These are phyloP conservation scores for Ptiloglossa arizonensis DNA, from an alignment of 1,140 invertebrate genomes.

Conservation along the genomic window DNA sequence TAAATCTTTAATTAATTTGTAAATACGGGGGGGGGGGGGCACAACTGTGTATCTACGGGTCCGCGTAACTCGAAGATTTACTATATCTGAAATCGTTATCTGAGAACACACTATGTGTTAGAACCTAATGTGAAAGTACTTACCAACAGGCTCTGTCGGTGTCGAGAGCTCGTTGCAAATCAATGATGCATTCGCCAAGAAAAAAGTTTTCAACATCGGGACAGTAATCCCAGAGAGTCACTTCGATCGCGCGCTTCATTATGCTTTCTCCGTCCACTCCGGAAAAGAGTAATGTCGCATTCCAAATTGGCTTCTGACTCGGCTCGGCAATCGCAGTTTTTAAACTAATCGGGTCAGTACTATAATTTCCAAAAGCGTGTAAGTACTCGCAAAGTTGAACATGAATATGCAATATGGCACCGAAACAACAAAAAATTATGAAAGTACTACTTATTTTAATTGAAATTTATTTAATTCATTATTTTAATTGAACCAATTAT, in stretches of 20 bases:
- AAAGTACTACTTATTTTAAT: not conserved
- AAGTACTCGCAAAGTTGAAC: too few species aligned
- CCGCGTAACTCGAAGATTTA: too few species aligned
- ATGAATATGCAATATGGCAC: too few species aligned
- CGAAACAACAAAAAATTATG: too few species aligned
- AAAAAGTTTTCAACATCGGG: constrained; percentile 91
- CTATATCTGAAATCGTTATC: too few species aligned
- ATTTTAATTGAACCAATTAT: too few species aligned
- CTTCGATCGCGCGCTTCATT: constrained; percentile 90
- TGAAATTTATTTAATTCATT: too few species aligned
- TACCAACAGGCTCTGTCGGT: constrained; percentile 92
- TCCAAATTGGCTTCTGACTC: constrained; percentile 93
- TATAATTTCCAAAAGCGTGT: constrained; percentile 67
- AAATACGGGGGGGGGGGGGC: too few species aligned
- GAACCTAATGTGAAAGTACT: constrained; percentile 40
- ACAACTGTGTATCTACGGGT: too few species aligned
- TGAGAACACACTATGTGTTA: too few species aligned
- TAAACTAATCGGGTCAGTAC: constrained; percentile 87
- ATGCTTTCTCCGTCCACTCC: constrained; percentile 89
- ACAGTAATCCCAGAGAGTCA: constrained; percentile 93
- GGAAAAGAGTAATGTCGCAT: constrained; percentile 92
- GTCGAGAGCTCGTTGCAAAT: constrained; percentile 90
- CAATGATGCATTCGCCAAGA: constrained; percentile 91
- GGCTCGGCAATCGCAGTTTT: constrained; percentile 92
- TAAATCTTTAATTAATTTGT: too few species aligned